These are phyloP conservation scores for Hartigia nigra DNA, from an alignment of 2,888 invertebrate genomes.

Conservation along the genomic window DNA sequence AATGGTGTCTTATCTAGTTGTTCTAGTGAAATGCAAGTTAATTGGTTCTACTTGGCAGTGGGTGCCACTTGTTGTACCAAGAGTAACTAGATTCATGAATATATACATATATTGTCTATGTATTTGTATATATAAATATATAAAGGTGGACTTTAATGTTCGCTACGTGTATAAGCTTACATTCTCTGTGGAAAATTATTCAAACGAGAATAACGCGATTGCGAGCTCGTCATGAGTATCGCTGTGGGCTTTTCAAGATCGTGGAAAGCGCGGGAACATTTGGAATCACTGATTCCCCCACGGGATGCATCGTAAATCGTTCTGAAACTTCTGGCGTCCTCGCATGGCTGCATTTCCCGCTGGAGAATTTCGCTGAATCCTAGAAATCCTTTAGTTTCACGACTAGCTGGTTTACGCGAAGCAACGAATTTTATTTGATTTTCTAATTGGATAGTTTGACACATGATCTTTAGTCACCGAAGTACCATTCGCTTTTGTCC, in stretches of 20 bases:
- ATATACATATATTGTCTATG: neutral
- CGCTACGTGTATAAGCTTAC: neutral
- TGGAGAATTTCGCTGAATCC: neutral
- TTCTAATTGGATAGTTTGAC: neutral
- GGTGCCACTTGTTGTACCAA: neutral
- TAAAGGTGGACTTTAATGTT: neutral
- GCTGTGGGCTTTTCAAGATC: neutral
- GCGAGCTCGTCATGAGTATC: neutral
- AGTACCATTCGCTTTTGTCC: neutral
- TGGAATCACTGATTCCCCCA: slow-evolving; percentile 46
- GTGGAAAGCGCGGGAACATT: slow-evolving; percentile 26
- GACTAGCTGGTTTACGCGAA: neutral
- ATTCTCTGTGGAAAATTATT: neutral
- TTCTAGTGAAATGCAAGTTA: neutral
- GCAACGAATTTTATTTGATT: neutral
- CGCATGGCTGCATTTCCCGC: neutral
- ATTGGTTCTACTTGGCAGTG: neutral
- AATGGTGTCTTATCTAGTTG: neutral
- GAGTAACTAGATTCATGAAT: neutral
- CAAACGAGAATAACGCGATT: neutral
- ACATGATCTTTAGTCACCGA: neutral
- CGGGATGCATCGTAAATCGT: slow-evolving; percentile 48
- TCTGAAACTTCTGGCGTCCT: neutral
- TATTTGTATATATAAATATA: neutral
- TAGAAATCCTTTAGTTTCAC: neutral